phyloP scores from a whole-genome alignment of 2,888 invertebrate species.

The Steinernema scapterisci region DNA sequence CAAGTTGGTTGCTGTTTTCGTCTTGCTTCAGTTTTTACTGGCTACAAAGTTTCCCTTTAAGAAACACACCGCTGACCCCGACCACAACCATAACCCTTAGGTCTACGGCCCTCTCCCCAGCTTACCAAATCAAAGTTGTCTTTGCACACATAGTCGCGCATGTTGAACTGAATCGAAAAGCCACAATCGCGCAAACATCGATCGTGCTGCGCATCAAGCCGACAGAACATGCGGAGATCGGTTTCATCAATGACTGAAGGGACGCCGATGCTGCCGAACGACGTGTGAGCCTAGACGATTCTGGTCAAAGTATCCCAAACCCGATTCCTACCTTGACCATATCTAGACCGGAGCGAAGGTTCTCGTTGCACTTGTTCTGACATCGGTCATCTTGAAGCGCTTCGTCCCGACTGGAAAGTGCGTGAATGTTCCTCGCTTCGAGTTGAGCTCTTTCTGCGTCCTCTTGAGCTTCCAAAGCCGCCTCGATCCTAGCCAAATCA shows the following conservation, averaged over 20 bases:
- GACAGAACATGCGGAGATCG: slow-evolving; percentile 63
- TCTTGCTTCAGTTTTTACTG: neutral
- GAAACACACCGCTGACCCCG: neutral
- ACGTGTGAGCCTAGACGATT: slow-evolving; percentile 60
- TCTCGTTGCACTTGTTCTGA: slow-evolving; percentile 61
- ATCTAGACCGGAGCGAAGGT: slow-evolving; percentile 62
- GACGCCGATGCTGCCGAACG: slow-evolving; percentile 66
- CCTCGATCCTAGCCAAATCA: slow-evolving; percentile 35
- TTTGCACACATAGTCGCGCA: slow-evolving; percentile 64
- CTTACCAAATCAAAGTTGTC: slow-evolving; percentile 55
- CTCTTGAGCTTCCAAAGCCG: slow-evolving; percentile 25
- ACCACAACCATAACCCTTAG: too few relatives aligned
- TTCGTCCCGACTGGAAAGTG: slow-evolving; percentile 13
- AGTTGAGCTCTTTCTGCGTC: slow-evolving; percentile 5
- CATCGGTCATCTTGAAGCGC: slow-evolving; percentile 56
- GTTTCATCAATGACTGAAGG: slow-evolving; percentile 60
- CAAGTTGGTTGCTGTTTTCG: too few relatives aligned
- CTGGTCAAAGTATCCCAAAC: too few relatives aligned
- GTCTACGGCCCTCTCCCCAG: too few relatives aligned
- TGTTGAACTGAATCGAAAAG: slow-evolving; percentile 66
- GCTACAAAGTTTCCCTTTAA: too few relatives aligned
- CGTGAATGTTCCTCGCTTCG: neutral
- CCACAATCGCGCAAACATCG: slow-evolving; percentile 57
- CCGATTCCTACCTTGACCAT: slow-evolving; percentile 64
- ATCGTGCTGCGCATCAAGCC: slow-evolving; percentile 62